These are phyloP conservation scores for Tachuris rubrigastra DNA, from an alignment of 2,113 vertebrate species.

Conservation along the genomic window DNA sequence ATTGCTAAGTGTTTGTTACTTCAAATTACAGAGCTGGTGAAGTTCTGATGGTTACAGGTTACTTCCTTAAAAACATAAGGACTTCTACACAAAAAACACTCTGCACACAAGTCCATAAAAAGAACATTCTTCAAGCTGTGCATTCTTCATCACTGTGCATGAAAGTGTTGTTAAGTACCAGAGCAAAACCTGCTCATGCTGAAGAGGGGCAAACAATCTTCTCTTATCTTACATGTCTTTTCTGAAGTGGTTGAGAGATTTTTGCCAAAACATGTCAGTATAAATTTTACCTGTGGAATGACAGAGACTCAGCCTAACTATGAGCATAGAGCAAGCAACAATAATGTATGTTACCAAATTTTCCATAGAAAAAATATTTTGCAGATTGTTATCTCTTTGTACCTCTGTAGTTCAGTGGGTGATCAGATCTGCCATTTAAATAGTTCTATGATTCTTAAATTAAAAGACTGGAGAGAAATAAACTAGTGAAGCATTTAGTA, in stretches of 20 bases:
- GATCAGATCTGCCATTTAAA: neutral
- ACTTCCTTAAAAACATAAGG: neutral
- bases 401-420: neutral
- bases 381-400: neutral
- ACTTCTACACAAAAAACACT: neutral
- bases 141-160: neutral
- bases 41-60: neutral
- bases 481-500: neutral
- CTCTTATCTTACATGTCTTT: neutral
- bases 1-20: neutral
- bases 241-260: neutral
- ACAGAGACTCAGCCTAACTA: neutral
- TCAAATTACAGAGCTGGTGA: neutral
- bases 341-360: neutral
- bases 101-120: neutral
- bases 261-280: neutral
- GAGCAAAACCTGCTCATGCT: neutral
- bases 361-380: neutral
- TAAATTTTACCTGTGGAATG: neutral
- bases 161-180: neutral
- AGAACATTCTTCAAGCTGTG: neutral
- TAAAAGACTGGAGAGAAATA: neutral
- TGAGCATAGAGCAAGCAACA: neutral
- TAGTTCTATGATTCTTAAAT: neutral
- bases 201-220: neutral